Percentiles rank a stretch among this genome's conserved stretches.
Evolutionary conservation across 1,140 invertebrate genomes (phyloP).

Genomic region (Bombus picipes): DNA sequence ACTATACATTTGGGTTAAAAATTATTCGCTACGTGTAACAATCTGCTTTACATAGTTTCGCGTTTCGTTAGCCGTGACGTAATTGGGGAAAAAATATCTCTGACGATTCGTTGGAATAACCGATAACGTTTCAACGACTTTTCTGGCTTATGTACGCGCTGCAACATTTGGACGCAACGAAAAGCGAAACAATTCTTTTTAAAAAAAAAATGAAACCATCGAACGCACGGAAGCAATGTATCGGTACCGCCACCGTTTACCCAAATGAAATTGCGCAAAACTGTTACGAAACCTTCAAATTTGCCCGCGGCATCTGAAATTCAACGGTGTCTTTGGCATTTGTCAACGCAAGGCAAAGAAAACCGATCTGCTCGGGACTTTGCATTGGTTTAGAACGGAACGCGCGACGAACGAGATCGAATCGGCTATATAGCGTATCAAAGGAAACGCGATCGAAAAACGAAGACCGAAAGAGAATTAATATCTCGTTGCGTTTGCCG

Average conservation of each 20-base stretch:
- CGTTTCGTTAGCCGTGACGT: neutral
- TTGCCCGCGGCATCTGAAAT: neutral
- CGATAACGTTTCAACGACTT: neutral
- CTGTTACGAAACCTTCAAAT: neutral
- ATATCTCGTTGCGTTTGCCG: constrained; percentile 35
- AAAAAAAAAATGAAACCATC: neutral
- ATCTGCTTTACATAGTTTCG: neutral
- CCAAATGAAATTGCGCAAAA: neutral
- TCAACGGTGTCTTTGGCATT: constrained; percentile 3
- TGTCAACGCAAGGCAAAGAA: constrained; percentile 6
- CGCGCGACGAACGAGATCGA: constrained; percentile 42
- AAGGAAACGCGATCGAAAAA: constrained; percentile 47
- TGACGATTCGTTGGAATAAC: neutral
- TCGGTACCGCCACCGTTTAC: neutral
- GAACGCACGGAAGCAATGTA: neutral
- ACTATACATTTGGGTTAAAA: neutral
- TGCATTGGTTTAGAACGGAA: constrained; percentile 25
- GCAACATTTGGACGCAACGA: too few relatives aligned
- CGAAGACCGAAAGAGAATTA: constrained; percentile 39
- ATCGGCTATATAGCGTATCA: constrained; percentile 23
- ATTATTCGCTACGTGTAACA: neutral
- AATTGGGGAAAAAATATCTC: neutral
- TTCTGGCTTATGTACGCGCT: too few relatives aligned
- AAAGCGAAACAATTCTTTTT: too few relatives aligned
- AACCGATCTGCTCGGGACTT: constrained; percentile 6